A percentile compares a stretch with the other conserved stretches of the same genome.
Conservation (phyloP, 2,888 invertebrate species). For the Elysia crispata region DNA sequence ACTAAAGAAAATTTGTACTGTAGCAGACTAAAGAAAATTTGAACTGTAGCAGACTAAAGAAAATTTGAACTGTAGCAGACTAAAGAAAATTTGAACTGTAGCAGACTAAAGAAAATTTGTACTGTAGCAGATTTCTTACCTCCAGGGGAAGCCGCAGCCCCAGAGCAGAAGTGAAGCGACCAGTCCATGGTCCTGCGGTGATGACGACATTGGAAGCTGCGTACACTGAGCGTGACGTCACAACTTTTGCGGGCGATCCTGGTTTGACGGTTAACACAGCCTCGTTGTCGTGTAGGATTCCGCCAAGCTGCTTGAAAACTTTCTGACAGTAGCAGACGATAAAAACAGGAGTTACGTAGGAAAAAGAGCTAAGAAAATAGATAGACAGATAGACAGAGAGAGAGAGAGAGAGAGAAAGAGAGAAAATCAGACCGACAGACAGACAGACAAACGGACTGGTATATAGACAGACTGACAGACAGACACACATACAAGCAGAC, state of each 20-base stretch:
- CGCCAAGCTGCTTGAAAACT: conserved; percentile 62
- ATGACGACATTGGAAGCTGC: conserved; percentile 65
- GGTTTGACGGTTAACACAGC: conserved; percentile 60
- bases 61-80: no score
- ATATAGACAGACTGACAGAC: not conserved
- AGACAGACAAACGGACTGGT: not conserved
- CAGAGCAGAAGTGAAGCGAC: conserved; percentile 60
- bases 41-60: no score
- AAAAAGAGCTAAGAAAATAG: conserved; percentile 20
- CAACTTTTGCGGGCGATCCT: conserved; percentile 59
- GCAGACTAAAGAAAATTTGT: no score
- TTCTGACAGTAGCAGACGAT: conserved; percentile 51
- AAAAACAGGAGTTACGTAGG: not conserved
- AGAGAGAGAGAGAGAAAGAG: conserved; percentile 32
- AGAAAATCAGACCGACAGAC: not conserved
- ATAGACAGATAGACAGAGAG: conserved; percentile 23
- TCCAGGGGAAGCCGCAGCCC: conserved; percentile 69
- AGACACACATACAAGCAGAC: no score
- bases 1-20: no score
- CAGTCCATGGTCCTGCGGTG: conserved; percentile 74
- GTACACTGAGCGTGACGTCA: conserved; percentile 60
- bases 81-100: no score
- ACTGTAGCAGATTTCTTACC: no score
- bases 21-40: no score
- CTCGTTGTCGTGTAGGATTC: conserved; percentile 61